Percentiles rank a stretch among this genome's conserved stretches.
Conservation (phyloP, 1,140 invertebrate genomes). For the Drosophila ambigua region DNA sequence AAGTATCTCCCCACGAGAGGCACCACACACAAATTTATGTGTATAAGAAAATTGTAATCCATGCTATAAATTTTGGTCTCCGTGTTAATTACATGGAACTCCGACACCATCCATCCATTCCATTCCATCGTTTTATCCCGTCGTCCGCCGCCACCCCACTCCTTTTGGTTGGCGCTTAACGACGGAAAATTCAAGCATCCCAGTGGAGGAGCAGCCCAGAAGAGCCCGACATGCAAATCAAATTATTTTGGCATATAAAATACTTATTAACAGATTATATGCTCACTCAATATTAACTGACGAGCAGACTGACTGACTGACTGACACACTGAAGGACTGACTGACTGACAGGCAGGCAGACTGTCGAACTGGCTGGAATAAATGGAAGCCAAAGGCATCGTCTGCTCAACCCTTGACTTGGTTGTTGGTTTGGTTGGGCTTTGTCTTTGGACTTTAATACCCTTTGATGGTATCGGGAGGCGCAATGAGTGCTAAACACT, state of each 20-base stretch:
- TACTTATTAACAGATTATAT: slow-evolving; percentile 66
- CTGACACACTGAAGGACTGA: slow-evolving; percentile 1
- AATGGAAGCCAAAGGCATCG: background rate
- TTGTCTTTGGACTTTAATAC: slow-evolving; percentile 53
- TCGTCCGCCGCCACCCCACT: too few species aligned
- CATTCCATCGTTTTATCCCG: background rate
- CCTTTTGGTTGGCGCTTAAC: background rate
- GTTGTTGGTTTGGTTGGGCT: slow-evolving; percentile 6
- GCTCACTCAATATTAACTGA: slow-evolving; percentile 51
- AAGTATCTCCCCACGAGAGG: background rate
- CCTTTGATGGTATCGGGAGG: slow-evolving; percentile 49
- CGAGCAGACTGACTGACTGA: slow-evolving; percentile 10
- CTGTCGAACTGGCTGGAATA: too few species aligned
- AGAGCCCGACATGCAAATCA: slow-evolving; percentile 62
- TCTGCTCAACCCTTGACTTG: background rate
- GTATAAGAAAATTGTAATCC: slow-evolving; percentile 53
- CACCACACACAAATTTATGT: too few species aligned
- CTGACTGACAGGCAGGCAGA: slow-evolving; percentile 5
- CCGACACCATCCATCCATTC: slow-evolving; percentile 26
- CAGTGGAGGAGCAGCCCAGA: too few species aligned
- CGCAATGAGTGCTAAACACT: slow-evolving; percentile 42
- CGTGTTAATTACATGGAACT: slow-evolving; percentile 56
- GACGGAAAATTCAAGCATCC: slow-evolving; percentile 25
- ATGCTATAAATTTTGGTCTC: slow-evolving; percentile 41
- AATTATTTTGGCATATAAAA: slow-evolving; percentile 80